These are phyloP conservation scores for Harpalus rufipes DNA, from an alignment of 2,888 invertebrate genomes.

Conservation along the genomic window DNA sequence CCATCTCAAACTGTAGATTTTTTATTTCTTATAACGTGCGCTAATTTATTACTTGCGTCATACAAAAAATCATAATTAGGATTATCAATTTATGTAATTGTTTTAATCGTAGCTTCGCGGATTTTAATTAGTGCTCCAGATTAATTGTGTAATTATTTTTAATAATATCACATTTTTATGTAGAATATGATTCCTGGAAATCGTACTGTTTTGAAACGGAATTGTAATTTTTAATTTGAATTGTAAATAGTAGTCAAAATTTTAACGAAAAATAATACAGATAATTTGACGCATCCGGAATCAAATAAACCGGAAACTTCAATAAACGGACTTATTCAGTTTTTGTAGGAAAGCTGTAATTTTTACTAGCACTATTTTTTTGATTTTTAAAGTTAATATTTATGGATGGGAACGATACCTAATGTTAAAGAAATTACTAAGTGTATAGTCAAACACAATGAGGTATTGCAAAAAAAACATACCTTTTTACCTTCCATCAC, in stretches of 20 bases:
- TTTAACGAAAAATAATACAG: too few relatives aligned
- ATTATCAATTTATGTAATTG: conserved; percentile 63
- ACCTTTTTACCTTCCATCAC: too few relatives aligned
- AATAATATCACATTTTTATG: conserved; percentile 33
- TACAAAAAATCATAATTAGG: conserved; percentile 53
- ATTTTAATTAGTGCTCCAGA: conserved; percentile 45
- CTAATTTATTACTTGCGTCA: conserved; percentile 64
- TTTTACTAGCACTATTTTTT: too few relatives aligned
- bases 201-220: neutral
- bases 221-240: neutral
- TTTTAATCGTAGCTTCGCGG: conserved; percentile 37
- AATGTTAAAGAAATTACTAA: too few relatives aligned
- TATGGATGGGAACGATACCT: too few relatives aligned
- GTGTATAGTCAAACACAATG: too few relatives aligned
- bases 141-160: conserved; percentile 57
- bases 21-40: conserved; percentile 57
- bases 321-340: too few relatives aligned
- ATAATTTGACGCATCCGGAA: too few relatives aligned
- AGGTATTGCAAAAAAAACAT: too few relatives aligned
- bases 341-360: too few relatives aligned
- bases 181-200: neutral
- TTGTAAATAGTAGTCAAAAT: neutral
- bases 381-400: too few relatives aligned
- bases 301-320: too few relatives aligned
- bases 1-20: conserved; percentile 34